A percentile compares a stretch with the other conserved stretches of the same genome.
phyloP scores from a whole-genome alignment of 2,888 invertebrate genomes.

The Leptopilina drosophilae region DNA sequence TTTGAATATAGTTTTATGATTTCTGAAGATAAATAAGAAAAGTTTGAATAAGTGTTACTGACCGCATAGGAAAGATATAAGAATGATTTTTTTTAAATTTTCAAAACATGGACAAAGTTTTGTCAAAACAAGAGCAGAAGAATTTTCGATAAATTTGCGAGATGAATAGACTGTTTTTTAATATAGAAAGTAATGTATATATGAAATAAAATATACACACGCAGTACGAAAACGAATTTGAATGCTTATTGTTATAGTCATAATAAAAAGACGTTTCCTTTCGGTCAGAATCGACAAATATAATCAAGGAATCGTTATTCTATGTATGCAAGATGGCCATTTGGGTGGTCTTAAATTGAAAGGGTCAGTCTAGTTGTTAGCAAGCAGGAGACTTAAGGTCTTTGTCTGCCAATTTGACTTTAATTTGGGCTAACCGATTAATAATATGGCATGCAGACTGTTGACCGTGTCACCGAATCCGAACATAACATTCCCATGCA shows the following conservation, averaged over 20 bases:
- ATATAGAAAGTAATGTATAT: not conserved
- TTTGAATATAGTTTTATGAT: too few species aligned
- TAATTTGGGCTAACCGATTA: slow-evolving; percentile 69
- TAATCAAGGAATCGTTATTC: slow-evolving; percentile 56
- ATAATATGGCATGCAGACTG: slow-evolving; percentile 53
- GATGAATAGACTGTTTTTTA: not conserved
- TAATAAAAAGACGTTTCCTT: slow-evolving; percentile 22
- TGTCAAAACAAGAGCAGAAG: too few species aligned
- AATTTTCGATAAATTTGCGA: too few species aligned
- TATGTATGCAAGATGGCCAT: slow-evolving; percentile 55
- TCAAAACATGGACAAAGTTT: too few species aligned
- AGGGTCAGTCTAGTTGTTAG: slow-evolving; percentile 70
- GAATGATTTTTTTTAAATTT: too few species aligned
- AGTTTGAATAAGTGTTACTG: too few species aligned
- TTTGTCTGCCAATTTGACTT: slow-evolving; percentile 72
- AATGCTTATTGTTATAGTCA: slow-evolving; percentile 40
- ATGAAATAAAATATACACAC: not conserved
- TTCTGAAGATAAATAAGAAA: too few species aligned
- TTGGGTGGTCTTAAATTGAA: slow-evolving; percentile 74
- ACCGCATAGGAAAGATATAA: too few species aligned
- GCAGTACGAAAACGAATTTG: not conserved
- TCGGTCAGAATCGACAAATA: slow-evolving; percentile 27
- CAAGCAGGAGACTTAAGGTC: slow-evolving; percentile 72
- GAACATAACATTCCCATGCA: slow-evolving; percentile 29
- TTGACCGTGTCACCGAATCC: slow-evolving; percentile 44